Evolutionary conservation across 2,888 invertebrate species (phyloP).

Genomic region (Salticus scenicus): DNA sequence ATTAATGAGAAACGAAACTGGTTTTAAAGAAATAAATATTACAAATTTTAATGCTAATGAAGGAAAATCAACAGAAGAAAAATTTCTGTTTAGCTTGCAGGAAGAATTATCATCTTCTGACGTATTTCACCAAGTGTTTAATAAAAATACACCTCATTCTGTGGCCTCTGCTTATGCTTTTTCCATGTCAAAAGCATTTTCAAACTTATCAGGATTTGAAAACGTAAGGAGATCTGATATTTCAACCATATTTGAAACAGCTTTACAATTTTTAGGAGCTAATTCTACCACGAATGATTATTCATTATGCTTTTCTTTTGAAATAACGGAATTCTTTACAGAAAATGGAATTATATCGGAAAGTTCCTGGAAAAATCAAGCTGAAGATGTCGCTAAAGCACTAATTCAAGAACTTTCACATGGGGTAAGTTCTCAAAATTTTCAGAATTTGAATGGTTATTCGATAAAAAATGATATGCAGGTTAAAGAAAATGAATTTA

Average conservation of each 20-base stretch:
- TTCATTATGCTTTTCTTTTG: constrained; percentile 32
- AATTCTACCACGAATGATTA: constrained; percentile 19
- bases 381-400: constrained; percentile 7
- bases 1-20: too few relatives aligned
- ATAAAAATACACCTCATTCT: constrained; percentile 29
- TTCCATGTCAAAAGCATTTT: constrained; percentile 41
- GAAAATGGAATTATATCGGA: constrained; percentile 3
- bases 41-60: not conserved
- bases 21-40: too few relatives aligned
- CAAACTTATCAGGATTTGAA: constrained; percentile 13
- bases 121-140: constrained; percentile 26
- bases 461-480: not conserved
- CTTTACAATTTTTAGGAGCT: constrained; percentile 21
- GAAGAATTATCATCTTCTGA: constrained; percentile 37
- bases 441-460: not conserved
- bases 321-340: constrained; percentile 32
- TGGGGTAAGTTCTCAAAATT: constrained; percentile 7
- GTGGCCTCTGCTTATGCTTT: constrained; percentile 57
- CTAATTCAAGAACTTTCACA: constrained; percentile 27
- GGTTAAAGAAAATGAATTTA: not conserved
- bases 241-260: constrained; percentile 39
- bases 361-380: not conserved
- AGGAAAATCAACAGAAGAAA: not conserved
- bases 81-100: constrained; percentile 31
- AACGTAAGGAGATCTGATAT: constrained; percentile 26